These are phyloP conservation scores for Polyodon spathula DNA, from an alignment of 2,113 vertebrate species.

Conservation along the genomic window DNA sequence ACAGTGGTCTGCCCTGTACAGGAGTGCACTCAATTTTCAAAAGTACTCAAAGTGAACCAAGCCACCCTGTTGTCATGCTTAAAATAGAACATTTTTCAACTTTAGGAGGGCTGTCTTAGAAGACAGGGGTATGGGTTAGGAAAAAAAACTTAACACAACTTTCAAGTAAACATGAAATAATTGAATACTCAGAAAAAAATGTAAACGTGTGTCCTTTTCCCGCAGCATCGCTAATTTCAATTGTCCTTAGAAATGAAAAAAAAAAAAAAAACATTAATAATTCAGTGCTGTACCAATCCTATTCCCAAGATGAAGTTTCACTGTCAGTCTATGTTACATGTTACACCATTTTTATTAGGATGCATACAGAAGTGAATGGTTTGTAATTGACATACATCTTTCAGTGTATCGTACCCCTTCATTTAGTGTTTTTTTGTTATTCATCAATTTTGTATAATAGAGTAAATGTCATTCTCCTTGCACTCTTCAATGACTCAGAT, in stretches of 20 bases:
- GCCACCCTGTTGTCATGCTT: background rate
- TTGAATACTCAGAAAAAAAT: constrained; percentile 65
- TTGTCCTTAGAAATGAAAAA: constrained; percentile 17
- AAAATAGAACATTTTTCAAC: constrained; percentile 6
- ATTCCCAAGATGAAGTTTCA: constrained; percentile 35
- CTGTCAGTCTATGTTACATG: constrained; percentile 31
- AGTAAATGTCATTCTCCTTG: constrained; percentile 10
- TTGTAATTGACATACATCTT: constrained; percentile 38
- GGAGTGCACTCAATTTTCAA: constrained; percentile 47
- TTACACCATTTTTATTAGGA: constrained; percentile 23
- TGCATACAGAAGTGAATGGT: constrained; percentile 38
- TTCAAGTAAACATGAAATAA: constrained; percentile 86
- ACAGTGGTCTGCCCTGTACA: constrained; percentile 68
- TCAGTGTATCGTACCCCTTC: constrained; percentile 60
- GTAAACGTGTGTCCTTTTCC: constrained; percentile 75
- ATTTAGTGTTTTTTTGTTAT: constrained; percentile 28
- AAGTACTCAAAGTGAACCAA: too few species aligned
- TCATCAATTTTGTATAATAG: constrained; percentile 15
- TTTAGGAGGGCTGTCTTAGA: constrained; percentile 37
- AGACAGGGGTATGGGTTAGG: constrained; percentile 18
- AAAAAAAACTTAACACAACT: constrained; percentile 34
- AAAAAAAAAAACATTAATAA: background rate
- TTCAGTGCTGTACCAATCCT: constrained; percentile 42
- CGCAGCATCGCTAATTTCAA: constrained; percentile 67
- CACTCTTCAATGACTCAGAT: constrained; percentile 15